phyloP scores from a whole-genome alignment of 2,113 vertebrate genomes.

The Varanus salvator region DNA sequence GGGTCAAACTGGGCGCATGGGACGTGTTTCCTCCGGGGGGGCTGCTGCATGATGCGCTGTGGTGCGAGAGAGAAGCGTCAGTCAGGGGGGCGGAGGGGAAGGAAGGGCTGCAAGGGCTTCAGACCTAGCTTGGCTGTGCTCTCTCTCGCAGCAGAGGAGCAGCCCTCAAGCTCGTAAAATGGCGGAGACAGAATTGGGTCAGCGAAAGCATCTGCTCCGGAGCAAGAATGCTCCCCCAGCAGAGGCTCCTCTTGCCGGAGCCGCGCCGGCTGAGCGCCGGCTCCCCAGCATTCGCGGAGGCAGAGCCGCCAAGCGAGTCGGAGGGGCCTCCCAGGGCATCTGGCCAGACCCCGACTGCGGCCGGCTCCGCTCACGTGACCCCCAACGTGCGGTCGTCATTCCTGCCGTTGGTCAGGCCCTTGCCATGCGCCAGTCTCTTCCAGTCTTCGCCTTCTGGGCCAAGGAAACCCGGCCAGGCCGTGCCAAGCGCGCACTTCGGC shows the following conservation, averaged over 20 bases:
- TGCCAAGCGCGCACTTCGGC: background rate
- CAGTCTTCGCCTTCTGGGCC: fast-evolving
- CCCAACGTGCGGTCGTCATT: no score
- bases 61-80: no score
- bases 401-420: background rate
- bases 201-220: fast-evolving
- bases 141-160: background rate
- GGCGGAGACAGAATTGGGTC: constrained; percentile 26
- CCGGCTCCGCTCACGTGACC: no score
- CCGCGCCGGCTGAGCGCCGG: background rate
- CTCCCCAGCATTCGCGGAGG: background rate
- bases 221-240: background rate
- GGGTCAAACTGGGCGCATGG: no score
- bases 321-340: no score
- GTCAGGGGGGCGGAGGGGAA: no score
- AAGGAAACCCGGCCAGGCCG: background rate
- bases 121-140: fast-evolving
- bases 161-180: fast-evolving
- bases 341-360: no score
- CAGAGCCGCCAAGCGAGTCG: no score
- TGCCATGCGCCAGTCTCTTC: fast-evolving
- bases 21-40: no score
- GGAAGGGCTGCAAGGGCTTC: background rate
- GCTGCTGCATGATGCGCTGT: no score
- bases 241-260: fast-evolving